phyloP scores from a whole-genome alignment of 2,113 vertebrate genomes.

The Potamarius usumacintae region DNA sequence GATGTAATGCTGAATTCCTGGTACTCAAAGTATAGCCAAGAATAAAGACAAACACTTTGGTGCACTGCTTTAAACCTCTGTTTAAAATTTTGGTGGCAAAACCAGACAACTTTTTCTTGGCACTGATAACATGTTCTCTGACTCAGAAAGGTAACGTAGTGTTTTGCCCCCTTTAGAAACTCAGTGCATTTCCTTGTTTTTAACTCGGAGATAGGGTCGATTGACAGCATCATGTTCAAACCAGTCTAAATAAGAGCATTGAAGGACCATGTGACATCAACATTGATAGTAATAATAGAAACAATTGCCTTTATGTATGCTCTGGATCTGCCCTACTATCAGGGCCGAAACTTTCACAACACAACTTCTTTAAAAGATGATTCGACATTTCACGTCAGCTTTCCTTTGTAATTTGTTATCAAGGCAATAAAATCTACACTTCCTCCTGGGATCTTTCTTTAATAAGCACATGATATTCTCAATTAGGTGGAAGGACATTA shows the following conservation, averaged over 20 bases:
- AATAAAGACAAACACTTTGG: not conserved
- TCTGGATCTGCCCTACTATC: not conserved
- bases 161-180: not conserved
- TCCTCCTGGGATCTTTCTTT: not conserved
- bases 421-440: not conserved
- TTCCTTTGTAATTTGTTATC: not conserved
- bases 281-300: not conserved
- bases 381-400: not conserved
- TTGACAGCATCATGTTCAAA: not conserved
- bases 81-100: not conserved
- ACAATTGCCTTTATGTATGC: not conserved
- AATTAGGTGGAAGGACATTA: not conserved
- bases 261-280: not conserved
- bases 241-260: not conserved
- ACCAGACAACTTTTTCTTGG: not conserved
- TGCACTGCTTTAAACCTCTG: not conserved
- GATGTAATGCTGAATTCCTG: slow-evolving; percentile 60
- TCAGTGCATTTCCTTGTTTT: not conserved
- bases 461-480: not conserved
- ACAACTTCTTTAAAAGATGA: not conserved
- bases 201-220: not conserved
- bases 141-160: not conserved
- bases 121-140: not conserved
- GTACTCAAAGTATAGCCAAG: slow-evolving; percentile 25
- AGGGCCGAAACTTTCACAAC: not conserved